Percentiles rank a stretch among this genome's conserved stretches.
phyloP scores from a whole-genome alignment of 1,140 invertebrate species.

The Schmidtea mediterranea region DNA sequence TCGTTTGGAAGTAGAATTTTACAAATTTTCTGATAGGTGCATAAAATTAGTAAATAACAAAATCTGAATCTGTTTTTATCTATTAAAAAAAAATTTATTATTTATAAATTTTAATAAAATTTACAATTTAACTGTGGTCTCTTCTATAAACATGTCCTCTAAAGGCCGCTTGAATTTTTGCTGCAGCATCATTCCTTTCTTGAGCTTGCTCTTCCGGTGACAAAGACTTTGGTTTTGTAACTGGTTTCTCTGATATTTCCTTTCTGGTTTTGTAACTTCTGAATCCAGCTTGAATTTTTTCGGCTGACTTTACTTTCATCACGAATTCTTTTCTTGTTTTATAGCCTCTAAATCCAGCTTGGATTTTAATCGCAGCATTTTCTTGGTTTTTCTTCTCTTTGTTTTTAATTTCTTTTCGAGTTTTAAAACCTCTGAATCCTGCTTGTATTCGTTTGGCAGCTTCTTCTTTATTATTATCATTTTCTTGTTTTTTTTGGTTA shows the following conservation, averaged over 20 bases:
- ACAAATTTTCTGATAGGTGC: too few species aligned
- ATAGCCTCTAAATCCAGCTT: slow-evolving; percentile 65
- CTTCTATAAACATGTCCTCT: slow-evolving; percentile 12
- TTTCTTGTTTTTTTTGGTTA: too few species aligned
- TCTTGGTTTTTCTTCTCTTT: slow-evolving; percentile 29
- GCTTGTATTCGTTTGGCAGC: neutral
- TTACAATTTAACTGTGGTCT: slow-evolving; percentile 1
- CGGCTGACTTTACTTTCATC: slow-evolving; percentile 34
- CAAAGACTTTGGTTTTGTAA: neutral
- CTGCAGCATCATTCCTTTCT: slow-evolving; percentile 33
- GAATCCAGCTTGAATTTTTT: slow-evolving; percentile 69
- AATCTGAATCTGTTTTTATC: too few species aligned
- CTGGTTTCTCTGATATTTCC: slow-evolving; percentile 28
- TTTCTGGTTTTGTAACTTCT: slow-evolving; percentile 59
- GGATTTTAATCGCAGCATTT: slow-evolving; percentile 56
- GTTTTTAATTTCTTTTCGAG: too few species aligned
- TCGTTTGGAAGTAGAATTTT: too few species aligned
- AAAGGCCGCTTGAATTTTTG: slow-evolving; percentile 37
- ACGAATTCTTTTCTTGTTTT: slow-evolving; percentile 52
- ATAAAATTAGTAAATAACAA: too few species aligned
- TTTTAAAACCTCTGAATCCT: neutral
- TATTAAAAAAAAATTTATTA: too few species aligned
- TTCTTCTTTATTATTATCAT: too few species aligned
- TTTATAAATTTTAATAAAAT: too few species aligned
- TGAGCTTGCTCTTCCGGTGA: neutral